phyloP scores from a whole-genome alignment of 2,113 vertebrate species.

The Hassar affinis region DNA sequence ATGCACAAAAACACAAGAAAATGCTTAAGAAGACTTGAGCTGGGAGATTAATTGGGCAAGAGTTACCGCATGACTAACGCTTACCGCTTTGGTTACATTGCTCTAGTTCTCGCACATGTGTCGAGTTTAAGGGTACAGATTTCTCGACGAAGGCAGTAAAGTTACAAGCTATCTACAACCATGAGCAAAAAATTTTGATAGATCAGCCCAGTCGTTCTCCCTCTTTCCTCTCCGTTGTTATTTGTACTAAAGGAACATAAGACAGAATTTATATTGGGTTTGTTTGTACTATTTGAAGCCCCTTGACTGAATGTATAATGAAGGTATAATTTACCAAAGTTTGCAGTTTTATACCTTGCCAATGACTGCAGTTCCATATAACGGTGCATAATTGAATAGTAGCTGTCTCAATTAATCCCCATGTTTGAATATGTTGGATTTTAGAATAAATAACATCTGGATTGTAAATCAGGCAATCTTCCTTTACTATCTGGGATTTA shows the following conservation, averaged over 20 bases:
- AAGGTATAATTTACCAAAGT: slow-evolving; percentile 35
- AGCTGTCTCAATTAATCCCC: neutral
- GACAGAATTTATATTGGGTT: slow-evolving; percentile 60
- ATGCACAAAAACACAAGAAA: no score
- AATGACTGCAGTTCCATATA: neutral
- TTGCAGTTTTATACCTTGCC: slow-evolving; percentile 1
- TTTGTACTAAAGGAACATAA: slow-evolving; percentile 31
- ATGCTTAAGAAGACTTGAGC: no score
- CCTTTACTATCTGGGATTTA: neutral
- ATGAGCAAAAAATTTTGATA: neutral
- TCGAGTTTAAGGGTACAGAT: no score
- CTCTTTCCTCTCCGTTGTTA: slow-evolving; percentile 37
- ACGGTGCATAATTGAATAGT: neutral
- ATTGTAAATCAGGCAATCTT: neutral
- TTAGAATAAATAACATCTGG: neutral
- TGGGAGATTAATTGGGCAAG: no score
- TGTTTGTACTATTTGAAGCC: slow-evolving; percentile 53
- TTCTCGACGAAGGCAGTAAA: no score
- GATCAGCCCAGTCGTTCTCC: slow-evolving; percentile 1
- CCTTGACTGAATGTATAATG: slow-evolving; percentile 43
- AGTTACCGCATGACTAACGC: no score
- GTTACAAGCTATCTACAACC: no score
- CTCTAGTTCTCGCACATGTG: no score
- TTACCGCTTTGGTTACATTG: no score
- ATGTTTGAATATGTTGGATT: neutral